Base-by-base conservation (phyloP, 2,888 invertebrate species). In the Lasioglossum oenotherae region DNA sequence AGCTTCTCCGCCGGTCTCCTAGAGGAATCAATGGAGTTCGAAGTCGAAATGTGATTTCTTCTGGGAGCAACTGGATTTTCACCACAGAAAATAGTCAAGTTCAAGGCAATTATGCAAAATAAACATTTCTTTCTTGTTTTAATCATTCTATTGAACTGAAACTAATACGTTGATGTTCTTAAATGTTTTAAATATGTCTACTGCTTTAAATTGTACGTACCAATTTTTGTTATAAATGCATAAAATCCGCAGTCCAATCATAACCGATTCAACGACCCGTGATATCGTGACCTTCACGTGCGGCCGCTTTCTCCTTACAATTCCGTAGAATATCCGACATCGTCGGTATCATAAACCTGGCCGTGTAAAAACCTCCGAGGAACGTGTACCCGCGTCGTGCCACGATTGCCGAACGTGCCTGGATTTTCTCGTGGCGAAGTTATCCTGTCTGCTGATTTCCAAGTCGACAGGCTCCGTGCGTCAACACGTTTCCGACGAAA, bases 281-380 rank as follows among this genome's bases (percentile, higher is more conserved):
- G 74, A 75, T 60, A 49, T 64, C 82, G 78, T 82, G 84, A 69
- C 44, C 81, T 19, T 19, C n/a, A 0, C 41, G 60, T 31, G 19
- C 19, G 69, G n/a, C 31, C 41, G 80, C 38, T 85, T 84, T 60
- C 60, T 60, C 60, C 60, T 27, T 27, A 27, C 60, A 16, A 60
- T 60, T 60, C 60, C 60, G 27, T 60, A 16, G 60, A 60, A 60
- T 27, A 27, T 60, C 27, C 60, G 27, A 60, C 27, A 27, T 60
- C 27, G 27, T 5, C 60, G 60, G 27, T 60, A 60, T 60, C 60
- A 60, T 60, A 60, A 60, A 60, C 60, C 14, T 27, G 60, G 60
- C 60, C 14, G 27, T 12, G 60, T 60, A 60, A 60, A 60, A 60
- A 60, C 27, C 60, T 1, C 14, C 14, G 60, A 5, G 27, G 27